Base-by-base conservation (phyloP, 2,113 vertebrate genomes). In the Lethenteron reissneri region DNA sequence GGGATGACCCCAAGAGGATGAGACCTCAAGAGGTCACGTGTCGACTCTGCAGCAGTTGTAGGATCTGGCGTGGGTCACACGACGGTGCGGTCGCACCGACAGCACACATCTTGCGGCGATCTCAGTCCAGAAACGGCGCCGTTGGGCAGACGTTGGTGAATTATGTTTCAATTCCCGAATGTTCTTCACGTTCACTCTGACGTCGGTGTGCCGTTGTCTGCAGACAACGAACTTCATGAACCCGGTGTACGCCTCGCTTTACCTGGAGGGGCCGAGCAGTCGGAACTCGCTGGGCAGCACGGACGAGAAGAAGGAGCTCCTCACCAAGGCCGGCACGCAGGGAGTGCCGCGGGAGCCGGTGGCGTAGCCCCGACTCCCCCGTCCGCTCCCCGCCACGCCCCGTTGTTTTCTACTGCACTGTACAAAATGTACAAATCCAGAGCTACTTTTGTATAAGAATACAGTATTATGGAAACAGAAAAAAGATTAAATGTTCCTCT, bases 161-260 rank as follows among this genome's bases (percentile, higher is more conserved):
- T 41, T 41, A 41, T 41, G 41, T 41, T 41, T 41, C 41, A 6
- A 41, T 41, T 41, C 6, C 41, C 41, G 41, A 41, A 41, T 41
- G 41, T 41, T 41, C 41, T 41, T 41, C 41, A 41, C 41, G 41
- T 41, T 41, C 41, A 41, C 41, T 5, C 41, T 41, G 41, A 41
- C 41, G 5, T 41, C 41, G 41, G 41, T 41, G 41, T 41, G 41
- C 41, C 41, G 41, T 41, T 41, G 57, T 72, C 71, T 60, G 0
- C 83, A 96, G 91, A 90, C 91, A 73, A 94, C 91, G 77, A 96
- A 96, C 82, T 96, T 96, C 83, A 96, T 90, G 78, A 96, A 95
- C 80, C 91, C 91, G 0, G 91, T 95, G 74, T 96, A 96, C 1
- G 91, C 91, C 82, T 95, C 91, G 1, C 84, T 95, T 15, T 96